Base-by-base conservation (phyloP, 2,888 invertebrate genomes). In the Amorpha juglandis region DNA sequence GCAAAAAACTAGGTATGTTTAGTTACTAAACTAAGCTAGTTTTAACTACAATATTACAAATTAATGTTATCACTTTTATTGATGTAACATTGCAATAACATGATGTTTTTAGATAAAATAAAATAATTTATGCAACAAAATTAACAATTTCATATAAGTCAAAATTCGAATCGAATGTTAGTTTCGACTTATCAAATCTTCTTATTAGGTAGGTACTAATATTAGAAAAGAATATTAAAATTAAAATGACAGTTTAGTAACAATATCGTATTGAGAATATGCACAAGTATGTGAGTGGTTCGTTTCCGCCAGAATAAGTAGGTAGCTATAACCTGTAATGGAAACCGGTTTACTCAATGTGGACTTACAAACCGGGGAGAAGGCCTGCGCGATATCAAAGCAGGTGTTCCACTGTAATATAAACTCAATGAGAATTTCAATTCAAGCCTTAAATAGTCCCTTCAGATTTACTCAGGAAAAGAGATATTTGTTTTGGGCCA, bases 301-400 rank as follows among this genome's bases (percentile, higher is more conserved):
- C 84, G 89, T 92, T 92, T 92, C 91, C 92, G 92, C 91, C 90
- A 90, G 87, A 84, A 90, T 89, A 90, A 88, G 90, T 89, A 87
- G 87, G 89, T 83, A 87, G 89, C 84, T 87, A 92, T 90, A 92
- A 92, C 93, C 92, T 85, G 93, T 91, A 92, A 91, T 90, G 87
- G 84, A 81, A 93, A 93, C 92, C 92, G 92, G 92, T 93, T 92
- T 88, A 74, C 82, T 86, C 88, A 87, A 90, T 87, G 91, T 90
- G 89, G 90, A 89, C 88, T 90, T 88, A 90, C 90, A 87, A 82
- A 80, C 84, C 80, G 86, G 84, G 82, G 89, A 87, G 89, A 89
- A 88, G 87, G 90, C 88, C 88, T 89, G 88, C 89, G 87, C 91
- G 90, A 88, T 91, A 91, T 89, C 87, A 87, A 89, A 90, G 92